phyloP scores from a whole-genome alignment of 2,888 invertebrate genomes.

The Drosophila longiperda region DNA sequence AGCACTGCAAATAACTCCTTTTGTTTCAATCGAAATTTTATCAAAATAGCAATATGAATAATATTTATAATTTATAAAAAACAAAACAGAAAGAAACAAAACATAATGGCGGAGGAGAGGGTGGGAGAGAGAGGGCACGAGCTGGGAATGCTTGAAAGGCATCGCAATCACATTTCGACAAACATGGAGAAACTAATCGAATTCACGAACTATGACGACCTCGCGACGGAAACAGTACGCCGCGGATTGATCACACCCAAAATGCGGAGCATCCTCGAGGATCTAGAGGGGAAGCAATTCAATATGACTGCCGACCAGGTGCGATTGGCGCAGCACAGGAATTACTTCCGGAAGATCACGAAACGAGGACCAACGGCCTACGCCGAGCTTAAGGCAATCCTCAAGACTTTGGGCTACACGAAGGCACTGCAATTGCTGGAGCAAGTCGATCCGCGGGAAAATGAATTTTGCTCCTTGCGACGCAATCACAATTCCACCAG shows the following conservation, averaged over 20 bases:
- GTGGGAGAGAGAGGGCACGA: conserved; percentile 33
- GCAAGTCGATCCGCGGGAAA: conserved; percentile 16
- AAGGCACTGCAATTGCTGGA: conserved; percentile 69
- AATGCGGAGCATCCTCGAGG: conserved; percentile 76
- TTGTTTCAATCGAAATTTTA: conserved; percentile 83
- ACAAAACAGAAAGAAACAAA: neutral
- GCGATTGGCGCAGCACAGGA: conserved; percentile 68
- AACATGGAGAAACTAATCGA: conserved; percentile 86
- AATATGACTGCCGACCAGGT: conserved; percentile 36
- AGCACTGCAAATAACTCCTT: conserved; percentile 64
- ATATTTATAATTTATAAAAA: conserved; percentile 30
- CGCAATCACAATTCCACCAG: neutral
- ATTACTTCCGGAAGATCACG: conserved; percentile 86
- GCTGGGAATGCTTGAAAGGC: conserved; percentile 85
- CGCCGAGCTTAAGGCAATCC: conserved; percentile 80
- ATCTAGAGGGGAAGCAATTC: conserved; percentile 33
- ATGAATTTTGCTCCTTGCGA: conserved; percentile 46
- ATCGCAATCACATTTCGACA: conserved; percentile 86
- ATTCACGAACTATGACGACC: conserved; percentile 85
- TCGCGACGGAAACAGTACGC: conserved; percentile 82
- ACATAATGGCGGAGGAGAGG: conserved; percentile 14
- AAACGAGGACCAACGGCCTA: conserved; percentile 87
- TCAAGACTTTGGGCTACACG: conserved; percentile 43
- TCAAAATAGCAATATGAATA: conserved; percentile 31
- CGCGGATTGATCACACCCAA: conserved; percentile 59